Evolutionary conservation across 2,113 vertebrate species (phyloP).

Genomic region (Cichladusa arquata): DNA sequence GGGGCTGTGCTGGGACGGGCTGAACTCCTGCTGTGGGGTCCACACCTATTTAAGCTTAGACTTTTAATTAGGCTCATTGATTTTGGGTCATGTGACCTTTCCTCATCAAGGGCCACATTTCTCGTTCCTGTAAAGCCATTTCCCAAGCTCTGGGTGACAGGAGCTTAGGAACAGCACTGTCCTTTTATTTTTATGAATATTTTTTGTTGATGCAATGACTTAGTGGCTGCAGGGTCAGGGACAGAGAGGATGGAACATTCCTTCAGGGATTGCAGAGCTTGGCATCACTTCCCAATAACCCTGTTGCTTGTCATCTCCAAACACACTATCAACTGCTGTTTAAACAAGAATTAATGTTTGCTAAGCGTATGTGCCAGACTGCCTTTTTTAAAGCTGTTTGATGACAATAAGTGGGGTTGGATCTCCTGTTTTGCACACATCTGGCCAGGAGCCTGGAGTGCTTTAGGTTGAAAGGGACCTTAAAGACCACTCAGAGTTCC

Average conservation of each 20-base stretch:
- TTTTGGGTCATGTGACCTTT: neutral
- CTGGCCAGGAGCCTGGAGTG: neutral
- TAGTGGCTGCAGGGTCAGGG: neutral
- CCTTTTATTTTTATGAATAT: neutral
- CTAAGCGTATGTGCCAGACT: neutral
- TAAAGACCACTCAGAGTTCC: neutral
- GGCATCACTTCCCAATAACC: neutral
- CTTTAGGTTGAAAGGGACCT: neutral
- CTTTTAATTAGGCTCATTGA: neutral
- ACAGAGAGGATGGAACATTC: neutral
- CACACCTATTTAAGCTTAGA: neutral
- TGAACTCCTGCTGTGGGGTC: neutral
- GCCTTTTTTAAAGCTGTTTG: neutral
- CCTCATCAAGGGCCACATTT: neutral
- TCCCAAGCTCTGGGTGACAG: neutral
- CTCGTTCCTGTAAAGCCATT: neutral
- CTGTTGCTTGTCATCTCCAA: neutral
- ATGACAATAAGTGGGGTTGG: neutral
- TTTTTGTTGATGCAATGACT: neutral
- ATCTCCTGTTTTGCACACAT: neutral
- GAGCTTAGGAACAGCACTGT: neutral
- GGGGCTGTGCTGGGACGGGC: neutral
- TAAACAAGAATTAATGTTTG: neutral
- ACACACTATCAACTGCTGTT: neutral
- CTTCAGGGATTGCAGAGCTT: neutral